Percentiles rank a stretch among this genome's conserved stretches.
These are phyloP conservation scores for Mustelus asterias DNA, from an alignment of 2,113 vertebrate genomes.

Conservation along the genomic window DNA sequence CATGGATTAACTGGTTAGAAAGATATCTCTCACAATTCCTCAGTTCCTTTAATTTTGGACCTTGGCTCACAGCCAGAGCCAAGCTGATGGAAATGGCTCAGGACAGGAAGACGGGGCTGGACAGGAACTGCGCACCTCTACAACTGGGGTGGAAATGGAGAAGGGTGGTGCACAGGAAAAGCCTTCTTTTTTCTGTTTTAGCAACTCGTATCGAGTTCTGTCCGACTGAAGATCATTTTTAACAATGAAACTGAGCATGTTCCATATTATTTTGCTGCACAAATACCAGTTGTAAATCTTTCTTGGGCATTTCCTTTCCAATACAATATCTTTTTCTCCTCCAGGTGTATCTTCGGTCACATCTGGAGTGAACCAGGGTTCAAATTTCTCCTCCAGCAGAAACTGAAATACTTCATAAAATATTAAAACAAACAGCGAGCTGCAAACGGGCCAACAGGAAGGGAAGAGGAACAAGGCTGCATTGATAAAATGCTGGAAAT, in stretches of 20 bases:
- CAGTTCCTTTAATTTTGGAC: neutral
- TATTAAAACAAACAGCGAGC: constrained; percentile 16
- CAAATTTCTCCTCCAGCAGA: constrained; percentile 14
- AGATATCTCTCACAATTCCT: neutral
- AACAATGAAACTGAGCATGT: neutral
- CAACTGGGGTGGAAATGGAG: neutral
- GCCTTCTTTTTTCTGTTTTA: neutral
- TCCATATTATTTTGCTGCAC: neutral
- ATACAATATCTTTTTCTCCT: neutral
- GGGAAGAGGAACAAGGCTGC: neutral
- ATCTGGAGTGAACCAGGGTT: neutral
- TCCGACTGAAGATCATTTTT: neutral
- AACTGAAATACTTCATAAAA: constrained; percentile 11
- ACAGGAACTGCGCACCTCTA: neutral
- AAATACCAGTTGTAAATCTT: neutral
- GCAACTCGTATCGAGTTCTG: neutral
- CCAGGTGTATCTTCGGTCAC: neutral
- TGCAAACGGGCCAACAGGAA: constrained; percentile 11
- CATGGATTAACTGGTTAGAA: neutral
- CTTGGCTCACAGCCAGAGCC: neutral
- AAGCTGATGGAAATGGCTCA: neutral
- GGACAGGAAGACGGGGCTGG: neutral
- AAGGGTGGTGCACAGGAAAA: neutral
- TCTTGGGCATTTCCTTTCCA: neutral
- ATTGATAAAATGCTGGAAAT: constrained; percentile 23